Evolutionary conservation across 2,888 invertebrate species (phyloP), one percentile per base, ranked within the genome.

Genomic region (Rhagophthalmus giganteus): DNA sequence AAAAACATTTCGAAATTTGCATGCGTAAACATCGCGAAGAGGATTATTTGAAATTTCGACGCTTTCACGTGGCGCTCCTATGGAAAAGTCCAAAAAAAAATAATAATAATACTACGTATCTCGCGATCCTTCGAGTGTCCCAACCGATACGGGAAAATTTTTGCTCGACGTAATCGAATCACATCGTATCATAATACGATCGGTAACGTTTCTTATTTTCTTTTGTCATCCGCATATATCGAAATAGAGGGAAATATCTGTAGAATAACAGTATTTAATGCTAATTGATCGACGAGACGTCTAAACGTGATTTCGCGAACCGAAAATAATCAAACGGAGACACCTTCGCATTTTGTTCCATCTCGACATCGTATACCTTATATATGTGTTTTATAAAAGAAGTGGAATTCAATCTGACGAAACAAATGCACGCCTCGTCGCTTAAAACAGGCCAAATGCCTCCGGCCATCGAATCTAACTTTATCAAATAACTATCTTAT

Each of bases 331-430:
- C n/a, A n/a, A n/a, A n/a, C n/a, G n/a, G n/a, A n/a, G n/a, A n/a
- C n/a, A n/a, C n/a, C n/a, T n/a, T n/a, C n/a, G n/a, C n/a, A n/a
- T n/a, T n/a, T n/a, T n/a, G n/a, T n/a, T n/a, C n/a, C n/a, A n/a
- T n/a, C n/a, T n/a, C n/a, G n/a, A n/a, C n/a, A n/a, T n/a, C n/a
- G n/a, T n/a, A n/a, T n/a, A n/a, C n/a, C n/a, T n/a, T n/a, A n/a
- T n/a, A n/a, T n/a, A n/a, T n/a, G n/a, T n/a, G n/a, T n/a, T n/a
- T n/a, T n/a, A n/a, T n/a, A n/a, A n/a, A n/a, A n/a, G n/a, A n/a
- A n/a, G n/a, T n/a, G n/a, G 59, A 62, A 60, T 61, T 63, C 65
- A 63, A 62, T 64, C 60, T 62, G 58, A 56, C 58, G 42, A 56
- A 61, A 58, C 58, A 60, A 59, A 60, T 60, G 61, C 57, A 55